A percentile compares a stretch with the other conserved stretches of the same genome.
Conservation (phyloP, 2,797 vertebrate species). For the Microctenopoma stevenorrisi region DNA sequence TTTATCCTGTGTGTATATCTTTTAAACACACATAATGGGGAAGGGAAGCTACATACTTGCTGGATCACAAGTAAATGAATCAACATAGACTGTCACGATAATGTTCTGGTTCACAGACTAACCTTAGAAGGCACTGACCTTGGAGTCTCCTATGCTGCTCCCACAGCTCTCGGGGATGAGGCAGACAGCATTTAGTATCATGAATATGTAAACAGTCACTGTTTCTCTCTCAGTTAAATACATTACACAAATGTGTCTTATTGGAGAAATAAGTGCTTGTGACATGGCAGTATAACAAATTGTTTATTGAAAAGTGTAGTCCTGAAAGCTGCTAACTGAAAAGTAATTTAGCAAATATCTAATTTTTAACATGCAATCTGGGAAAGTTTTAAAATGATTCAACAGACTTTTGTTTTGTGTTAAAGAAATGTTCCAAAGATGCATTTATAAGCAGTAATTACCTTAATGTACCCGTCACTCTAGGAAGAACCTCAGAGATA, state of each 20-base stretch:
- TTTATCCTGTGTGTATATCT: slow-evolving; percentile 4
- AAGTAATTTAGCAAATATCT: background rate
- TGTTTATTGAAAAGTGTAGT: background rate
- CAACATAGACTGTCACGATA: background rate
- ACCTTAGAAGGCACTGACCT: slow-evolving; percentile 22
- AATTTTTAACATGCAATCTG: background rate
- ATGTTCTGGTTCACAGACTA: slow-evolving; percentile 13
- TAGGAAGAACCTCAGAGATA: background rate
- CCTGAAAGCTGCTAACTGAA: background rate
- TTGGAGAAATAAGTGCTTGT: background rate
- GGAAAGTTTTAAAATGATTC: slow-evolving; percentile 6
- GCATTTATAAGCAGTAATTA: no score
- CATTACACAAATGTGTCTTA: background rate
- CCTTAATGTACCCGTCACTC: background rate
- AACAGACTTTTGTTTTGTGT: background rate
- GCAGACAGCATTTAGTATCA: slow-evolving; percentile 16
- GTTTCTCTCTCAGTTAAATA: background rate
- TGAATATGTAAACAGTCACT: slow-evolving; percentile 13
- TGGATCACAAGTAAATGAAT: slow-evolving; percentile 17
- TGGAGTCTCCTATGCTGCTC: slow-evolving; percentile 35
- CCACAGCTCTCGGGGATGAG: slow-evolving; percentile 10
- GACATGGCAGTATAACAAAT: background rate
- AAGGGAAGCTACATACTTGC: slow-evolving; percentile 28
- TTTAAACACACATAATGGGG: slow-evolving; percentile 11
- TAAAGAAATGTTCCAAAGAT: background rate